Base-by-base conservation (phyloP, 2,888 invertebrate genomes). In the Pseudeuparius sepicola region DNA sequence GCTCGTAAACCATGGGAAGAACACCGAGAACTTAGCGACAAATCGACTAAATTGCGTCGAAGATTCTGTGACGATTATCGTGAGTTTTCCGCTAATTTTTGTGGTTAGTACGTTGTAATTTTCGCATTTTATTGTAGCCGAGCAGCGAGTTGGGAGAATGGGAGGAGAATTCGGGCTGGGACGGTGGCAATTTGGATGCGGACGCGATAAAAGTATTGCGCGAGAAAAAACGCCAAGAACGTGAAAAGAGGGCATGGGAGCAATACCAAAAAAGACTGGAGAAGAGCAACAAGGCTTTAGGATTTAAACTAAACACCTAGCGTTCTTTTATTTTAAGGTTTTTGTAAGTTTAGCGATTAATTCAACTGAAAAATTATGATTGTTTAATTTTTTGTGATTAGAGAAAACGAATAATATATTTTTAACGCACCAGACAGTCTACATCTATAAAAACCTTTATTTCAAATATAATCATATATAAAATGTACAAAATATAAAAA, bases 1-100 rank as follows among this genome's bases (percentile, higher is more conserved):
- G 29, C 58, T 71, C 32, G 56, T 75, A 14, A 61, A 56, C 32
- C 58, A 61, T 35, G 60, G 61, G 26, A n/a, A n/a, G n/a, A n/a
- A n/a, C n/a, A n/a, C n/a, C n/a, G n/a, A n/a, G n/a, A n/a, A n/a
- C n/a, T n/a, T n/a, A n/a, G n/a, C n/a, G n/a, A n/a, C n/a, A n/a
- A 52, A 46, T 41, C 45, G 53, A 33, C 46, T 57, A 31, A 53
- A 49, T 24, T 45, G 55, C 10, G 42, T 43, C 27, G 53, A 52
- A 12, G 49, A 51, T 37, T 18, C 37, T 20, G 36, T 43, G 10
- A 42, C 37, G 36, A 36, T 47, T 30, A 31, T 47, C 26, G 54
- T 54, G 44, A 48, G 45, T 43, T n/a, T n/a, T n/a, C n/a, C n/a
- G n/a, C 14, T 10, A 12, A 14, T 10, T 14, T 11, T 9, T n/a